Evolutionary conservation across 2,113 vertebrate genomes (phyloP), one percentile per base, ranked within the genome.

Genomic region (Butorides virescens): DNA sequence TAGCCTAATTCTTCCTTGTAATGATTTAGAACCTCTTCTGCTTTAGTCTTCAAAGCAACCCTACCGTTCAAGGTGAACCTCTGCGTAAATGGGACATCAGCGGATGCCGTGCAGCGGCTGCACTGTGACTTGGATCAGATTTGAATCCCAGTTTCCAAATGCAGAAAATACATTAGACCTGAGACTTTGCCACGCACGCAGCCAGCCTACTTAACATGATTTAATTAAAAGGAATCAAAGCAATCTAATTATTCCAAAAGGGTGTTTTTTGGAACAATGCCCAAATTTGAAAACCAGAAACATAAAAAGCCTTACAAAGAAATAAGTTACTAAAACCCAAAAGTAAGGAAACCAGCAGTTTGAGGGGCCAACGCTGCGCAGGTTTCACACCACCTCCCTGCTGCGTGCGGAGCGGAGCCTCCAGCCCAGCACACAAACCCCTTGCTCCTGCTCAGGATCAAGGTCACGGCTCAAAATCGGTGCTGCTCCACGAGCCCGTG

Each of bases 191-290:
- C 65, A 7, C 4, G 61, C 61, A 32, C 84, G 29, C 77, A 56
- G 79, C 3, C 90, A 89, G 90, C 76, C 84, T 71, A 19, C 95
- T 90, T 62, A 84, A 63, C 61, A 6, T 34, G 68, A 90, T 87
- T 94, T 87, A 89, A 94, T 93, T 89, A 94, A 81, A 81, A 90
- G 84, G 80, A 89, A 81, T 84, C 90, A 85, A 95, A 92, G 93
- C 92, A 59, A 87, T 71, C 92, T 91, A 71, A 96, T 93, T 84
- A 96, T 91, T 94, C 42, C 73, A 94, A 85, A 66, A 87, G 88
- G 81, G 18, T 25, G 39, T 7, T 27, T 32, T 88, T 84, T 91
- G 95, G 93, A 74, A 61, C 70, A 29, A 39, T 3, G 92, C 87
- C 95, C 20, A 42, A 10, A 44, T 19, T 34, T 72, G 87, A 37